Evolutionary conservation across 2,113 vertebrate genomes (phyloP), one percentile per base, ranked within the genome.

Genomic region (Hypomesus transpacificus): DNA sequence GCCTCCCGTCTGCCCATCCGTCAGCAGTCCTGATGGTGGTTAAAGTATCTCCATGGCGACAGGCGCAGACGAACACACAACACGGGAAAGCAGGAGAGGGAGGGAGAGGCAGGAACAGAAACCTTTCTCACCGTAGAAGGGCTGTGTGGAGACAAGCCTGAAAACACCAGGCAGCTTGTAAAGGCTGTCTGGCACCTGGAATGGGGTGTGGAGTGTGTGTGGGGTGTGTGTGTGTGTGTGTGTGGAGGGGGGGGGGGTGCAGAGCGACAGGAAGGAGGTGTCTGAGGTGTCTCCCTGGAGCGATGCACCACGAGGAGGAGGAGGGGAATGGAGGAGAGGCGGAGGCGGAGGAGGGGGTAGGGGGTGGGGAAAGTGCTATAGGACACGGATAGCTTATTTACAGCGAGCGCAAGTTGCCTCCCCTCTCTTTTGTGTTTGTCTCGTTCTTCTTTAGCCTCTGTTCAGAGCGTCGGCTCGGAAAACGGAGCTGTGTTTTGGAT

Each of bases 231-330:
- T 46, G 39, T 46, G 39, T 9, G 39, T 39, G 34, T 39, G 34
- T 8, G 34, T 3, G 34, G 34, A 7, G 39, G 7, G 39, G 6
- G 39, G 39, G 39, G 39, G 39, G 39, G 39, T 46, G 9, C 39
- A 46, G 39, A 46, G 39, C 39, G 39, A 46, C 39, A 46, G 39
- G 39, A 46, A 46, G 39, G 39, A 11, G 39, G 39, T 9, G 39
- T 91, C 79, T 93, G 91, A 93, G 91, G 91, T 93, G 92, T 91
- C 89, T 91, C 82, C 87, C 90, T 87, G 90, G 34, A 46, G 9
- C 2, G 39, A 46, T 46, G 39, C 39, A 46, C 39, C 39, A 46
- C 78, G 26, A 53, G 0, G 16, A 24, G 75, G 75, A 31, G 70
- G 71, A 54, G 69, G 74, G 82, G 77, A 80, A 82, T 82, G 63